phyloP scores from a whole-genome alignment of 2,113 vertebrate species.

The Mormyrus lacerda region DNA sequence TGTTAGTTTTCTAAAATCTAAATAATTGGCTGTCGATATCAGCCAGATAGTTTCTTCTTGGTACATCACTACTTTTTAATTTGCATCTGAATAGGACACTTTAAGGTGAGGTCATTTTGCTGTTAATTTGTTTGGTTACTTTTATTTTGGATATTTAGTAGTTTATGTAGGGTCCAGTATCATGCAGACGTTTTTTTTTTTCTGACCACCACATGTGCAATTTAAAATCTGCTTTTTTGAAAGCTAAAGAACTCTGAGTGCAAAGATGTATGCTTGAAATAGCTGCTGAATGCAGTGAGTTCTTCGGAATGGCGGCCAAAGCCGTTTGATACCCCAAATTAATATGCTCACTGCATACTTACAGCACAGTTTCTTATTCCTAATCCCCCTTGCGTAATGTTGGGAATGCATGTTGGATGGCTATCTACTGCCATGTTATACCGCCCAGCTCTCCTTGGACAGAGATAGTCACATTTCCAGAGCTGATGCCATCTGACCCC shows the following conservation, averaged over 20 bases:
- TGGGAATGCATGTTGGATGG: neutral
- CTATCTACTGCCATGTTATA: neutral
- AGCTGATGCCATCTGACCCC: neutral
- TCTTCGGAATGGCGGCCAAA: neutral
- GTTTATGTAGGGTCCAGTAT: neutral
- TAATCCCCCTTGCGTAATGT: neutral
- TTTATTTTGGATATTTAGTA: neutral
- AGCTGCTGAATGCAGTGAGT: neutral
- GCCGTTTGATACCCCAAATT: neutral
- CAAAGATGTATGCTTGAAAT: neutral
- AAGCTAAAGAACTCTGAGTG: neutral
- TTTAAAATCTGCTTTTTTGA: neutral
- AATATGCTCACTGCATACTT: neutral
- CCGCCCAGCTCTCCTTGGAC: neutral
- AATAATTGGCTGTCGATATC: neutral
- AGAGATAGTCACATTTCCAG: neutral
- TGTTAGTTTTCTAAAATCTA: neutral
- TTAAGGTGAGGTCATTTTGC: constrained; percentile 23
- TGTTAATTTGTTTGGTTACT: neutral
- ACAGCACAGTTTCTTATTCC: neutral
- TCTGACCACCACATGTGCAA: neutral
- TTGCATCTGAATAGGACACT: constrained; percentile 8
- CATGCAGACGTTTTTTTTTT: neutral
- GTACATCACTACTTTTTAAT: neutral
- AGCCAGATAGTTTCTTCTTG: neutral